phyloP scores from a whole-genome alignment of 1,140 invertebrate genomes.

The Chlorops oryzae region DNA sequence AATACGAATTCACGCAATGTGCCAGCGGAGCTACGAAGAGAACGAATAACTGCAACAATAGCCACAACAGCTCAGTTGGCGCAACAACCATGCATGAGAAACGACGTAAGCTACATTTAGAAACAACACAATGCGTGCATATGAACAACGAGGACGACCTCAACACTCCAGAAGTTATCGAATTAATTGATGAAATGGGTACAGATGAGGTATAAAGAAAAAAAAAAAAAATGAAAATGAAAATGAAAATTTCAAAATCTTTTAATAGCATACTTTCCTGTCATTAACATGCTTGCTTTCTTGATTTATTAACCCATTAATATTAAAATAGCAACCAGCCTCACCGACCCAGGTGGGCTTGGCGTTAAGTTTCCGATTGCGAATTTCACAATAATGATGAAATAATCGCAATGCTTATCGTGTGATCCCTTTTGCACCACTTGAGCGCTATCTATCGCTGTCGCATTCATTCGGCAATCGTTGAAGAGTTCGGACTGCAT shows the following conservation, averaged over 20 bases:
- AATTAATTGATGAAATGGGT: background rate
- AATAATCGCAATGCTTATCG: no score
- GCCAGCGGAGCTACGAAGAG: background rate
- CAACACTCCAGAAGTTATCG: constrained; percentile 2
- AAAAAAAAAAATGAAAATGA: background rate
- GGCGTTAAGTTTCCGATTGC: no score
- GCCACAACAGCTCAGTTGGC: background rate
- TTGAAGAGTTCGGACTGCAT: no score
- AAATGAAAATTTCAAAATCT: background rate
- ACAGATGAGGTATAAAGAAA: background rate
- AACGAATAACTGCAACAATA: background rate
- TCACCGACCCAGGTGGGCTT: no score
- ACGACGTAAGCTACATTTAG: constrained; percentile 1
- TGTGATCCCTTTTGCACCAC: no score
- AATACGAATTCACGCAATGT: background rate
- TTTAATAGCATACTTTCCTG: background rate
- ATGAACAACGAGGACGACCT: no score
- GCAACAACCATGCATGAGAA: constrained; percentile 6
- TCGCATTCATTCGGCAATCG: no score
- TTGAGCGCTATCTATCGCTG: no score
- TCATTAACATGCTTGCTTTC: no score
- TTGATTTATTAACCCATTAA: no score
- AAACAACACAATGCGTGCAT: background rate
- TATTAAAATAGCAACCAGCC: constrained; percentile 7
- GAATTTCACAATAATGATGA: no score